Evolutionary conservation across 1,140 invertebrate genomes (phyloP).

Genomic region (Ephestia elutella): DNA sequence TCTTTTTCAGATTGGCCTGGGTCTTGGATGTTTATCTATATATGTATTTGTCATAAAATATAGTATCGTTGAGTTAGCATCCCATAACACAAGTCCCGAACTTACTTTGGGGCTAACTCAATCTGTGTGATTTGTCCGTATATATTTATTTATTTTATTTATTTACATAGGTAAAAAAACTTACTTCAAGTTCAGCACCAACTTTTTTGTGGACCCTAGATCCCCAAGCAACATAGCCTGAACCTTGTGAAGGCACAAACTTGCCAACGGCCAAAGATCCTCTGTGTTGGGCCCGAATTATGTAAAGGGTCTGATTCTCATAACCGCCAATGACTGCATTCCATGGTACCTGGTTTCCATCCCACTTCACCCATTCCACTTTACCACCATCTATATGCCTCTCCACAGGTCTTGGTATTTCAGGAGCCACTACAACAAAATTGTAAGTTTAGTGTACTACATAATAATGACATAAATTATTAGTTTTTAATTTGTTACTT

Average conservation of each 20-base stretch:
- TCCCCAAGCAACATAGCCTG: constrained; percentile 84
- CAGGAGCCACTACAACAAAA: constrained; percentile 16
- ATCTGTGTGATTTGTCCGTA: not conserved
- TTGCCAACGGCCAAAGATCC: constrained; percentile 83
- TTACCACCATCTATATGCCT: constrained; percentile 25
- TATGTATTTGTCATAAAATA: no score
- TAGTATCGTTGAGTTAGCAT: no score
- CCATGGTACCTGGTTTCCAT: constrained; percentile 76
- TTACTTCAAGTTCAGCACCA: constrained; percentile 78
- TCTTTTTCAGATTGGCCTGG: no score
- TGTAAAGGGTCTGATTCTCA: constrained; percentile 78
- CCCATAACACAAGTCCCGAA: no score
- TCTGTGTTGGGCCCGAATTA: constrained; percentile 76
- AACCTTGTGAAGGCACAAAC: constrained; percentile 78
- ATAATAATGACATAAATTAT: not conserved
- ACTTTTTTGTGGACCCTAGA: constrained; percentile 79
- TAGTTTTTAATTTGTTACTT: no score
- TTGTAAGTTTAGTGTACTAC: not conserved
- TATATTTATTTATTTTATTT: not conserved
- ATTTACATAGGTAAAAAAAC: no score
- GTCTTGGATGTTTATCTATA: no score
- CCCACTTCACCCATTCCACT: constrained; percentile 29
- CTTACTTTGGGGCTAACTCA: no score
- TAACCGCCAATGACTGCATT: constrained; percentile 81
- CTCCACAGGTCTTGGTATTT: constrained; percentile 17